Conservation (phyloP, 2,113 vertebrate species). For the Galemys pyrenaicus region DNA sequence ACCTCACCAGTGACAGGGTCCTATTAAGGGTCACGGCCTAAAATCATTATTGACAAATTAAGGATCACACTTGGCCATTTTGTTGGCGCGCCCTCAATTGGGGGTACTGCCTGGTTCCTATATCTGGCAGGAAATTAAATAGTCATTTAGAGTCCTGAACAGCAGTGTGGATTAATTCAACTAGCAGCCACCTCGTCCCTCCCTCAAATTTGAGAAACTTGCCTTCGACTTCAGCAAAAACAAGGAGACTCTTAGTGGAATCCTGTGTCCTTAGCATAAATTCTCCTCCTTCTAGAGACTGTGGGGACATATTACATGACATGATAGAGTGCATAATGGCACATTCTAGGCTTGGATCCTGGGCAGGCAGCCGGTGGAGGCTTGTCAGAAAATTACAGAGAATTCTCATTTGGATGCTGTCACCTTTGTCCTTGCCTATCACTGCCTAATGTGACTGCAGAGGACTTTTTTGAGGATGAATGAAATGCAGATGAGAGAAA, state of each 20-base stretch:
- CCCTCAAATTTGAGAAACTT: conserved; percentile 48
- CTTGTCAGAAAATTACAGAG: conserved; percentile 20
- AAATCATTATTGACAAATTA: conserved; percentile 97
- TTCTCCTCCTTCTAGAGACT: conserved; percentile 20
- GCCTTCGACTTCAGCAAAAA: conserved; percentile 32
- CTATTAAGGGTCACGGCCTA: conserved; percentile 93
- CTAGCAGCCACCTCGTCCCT: conserved; percentile 24
- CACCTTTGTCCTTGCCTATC: neutral
- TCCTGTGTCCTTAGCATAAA: conserved; percentile 26
- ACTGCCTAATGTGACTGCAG: neutral
- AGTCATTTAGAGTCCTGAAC: conserved; percentile 83
- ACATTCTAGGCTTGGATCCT: neutral
- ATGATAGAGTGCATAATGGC: neutral
- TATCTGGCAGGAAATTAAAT: conserved; percentile 82
- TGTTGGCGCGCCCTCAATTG: conserved; percentile 76
- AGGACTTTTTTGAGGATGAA: conserved; percentile 4
- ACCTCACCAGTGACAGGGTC: conserved; percentile 95
- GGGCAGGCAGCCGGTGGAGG: neutral
- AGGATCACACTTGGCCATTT: conserved; percentile 90
- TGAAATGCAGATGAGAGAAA: neutral
- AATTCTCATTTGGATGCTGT: conserved; percentile 55
- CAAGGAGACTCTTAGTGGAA: conserved; percentile 43
- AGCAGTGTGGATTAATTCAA: conserved; percentile 73
- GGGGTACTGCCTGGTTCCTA: conserved; percentile 81
- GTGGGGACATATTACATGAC: neutral